A percentile compares a stretch with the other conserved stretches of the same genome.
Conservation (phyloP, 2,888 invertebrate genomes). For the Eilema sororculum region DNA sequence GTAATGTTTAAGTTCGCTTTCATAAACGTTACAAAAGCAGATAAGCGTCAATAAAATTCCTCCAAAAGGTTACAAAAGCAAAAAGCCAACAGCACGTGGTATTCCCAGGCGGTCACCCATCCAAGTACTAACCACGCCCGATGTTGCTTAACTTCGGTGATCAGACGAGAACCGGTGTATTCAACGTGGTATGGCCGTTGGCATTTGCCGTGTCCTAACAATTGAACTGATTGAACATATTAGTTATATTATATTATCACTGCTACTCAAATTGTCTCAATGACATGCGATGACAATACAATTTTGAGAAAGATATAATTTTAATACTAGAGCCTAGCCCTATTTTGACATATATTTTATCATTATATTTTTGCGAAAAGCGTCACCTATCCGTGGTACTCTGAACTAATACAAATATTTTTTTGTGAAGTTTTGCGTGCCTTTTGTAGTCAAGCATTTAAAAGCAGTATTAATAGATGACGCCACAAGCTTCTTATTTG, state of each 20-base stretch:
- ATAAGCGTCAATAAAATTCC: too few relatives aligned
- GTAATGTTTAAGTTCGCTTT: too few relatives aligned
- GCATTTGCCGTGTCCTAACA: slow-evolving; percentile 15
- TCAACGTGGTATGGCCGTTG: slow-evolving; percentile 77
- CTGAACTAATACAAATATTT: background rate
- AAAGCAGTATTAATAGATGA: background rate
- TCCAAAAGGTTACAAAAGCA: background rate
- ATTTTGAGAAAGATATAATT: too few relatives aligned
- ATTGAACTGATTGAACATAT: too few relatives aligned
- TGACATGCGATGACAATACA: too few relatives aligned
- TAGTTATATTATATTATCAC: too few relatives aligned
- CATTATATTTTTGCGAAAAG: too few relatives aligned
- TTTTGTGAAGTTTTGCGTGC: background rate
- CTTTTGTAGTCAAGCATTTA: background rate
- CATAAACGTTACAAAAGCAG: too few relatives aligned
- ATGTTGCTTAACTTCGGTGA: slow-evolving; percentile 82
- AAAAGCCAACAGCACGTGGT: slow-evolving; percentile 9
- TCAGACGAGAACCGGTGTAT: slow-evolving; percentile 81
- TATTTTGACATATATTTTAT: too few relatives aligned
- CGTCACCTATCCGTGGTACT: background rate
- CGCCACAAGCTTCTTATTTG: background rate
- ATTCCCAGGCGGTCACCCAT: slow-evolving; percentile 77
- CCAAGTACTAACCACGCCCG: slow-evolving; percentile 80
- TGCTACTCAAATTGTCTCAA: too few relatives aligned
- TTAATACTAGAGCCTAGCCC: too few relatives aligned